A percentile compares a stretch with the other conserved stretches of the same genome.
Evolutionary conservation across 2,113 vertebrate genomes (phyloP).

Genomic region (Boulengeromyrus knoepffleri): DNA sequence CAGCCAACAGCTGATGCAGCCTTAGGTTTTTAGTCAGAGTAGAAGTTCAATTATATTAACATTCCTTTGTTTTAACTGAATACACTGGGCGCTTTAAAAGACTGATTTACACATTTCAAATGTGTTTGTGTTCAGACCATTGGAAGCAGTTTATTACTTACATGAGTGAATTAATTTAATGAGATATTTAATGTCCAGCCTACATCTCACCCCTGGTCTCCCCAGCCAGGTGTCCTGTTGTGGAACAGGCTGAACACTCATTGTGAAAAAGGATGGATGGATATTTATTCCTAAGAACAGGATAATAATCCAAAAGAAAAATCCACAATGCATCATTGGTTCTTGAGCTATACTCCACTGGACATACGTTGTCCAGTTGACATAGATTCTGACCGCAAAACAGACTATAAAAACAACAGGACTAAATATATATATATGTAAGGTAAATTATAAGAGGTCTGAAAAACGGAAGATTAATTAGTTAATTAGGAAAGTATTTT

Average conservation of each 20-base stretch:
- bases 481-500: background rate
- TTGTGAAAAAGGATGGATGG: background rate
- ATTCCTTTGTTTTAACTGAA: background rate
- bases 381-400: background rate
- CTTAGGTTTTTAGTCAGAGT: background rate
- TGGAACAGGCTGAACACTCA: background rate
- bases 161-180: background rate
- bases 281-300: background rate
- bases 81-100: background rate
- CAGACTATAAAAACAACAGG: background rate
- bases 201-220: background rate
- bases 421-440: too few species aligned
- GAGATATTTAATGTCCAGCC: background rate
- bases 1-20: background rate
- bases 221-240: background rate
- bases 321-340: background rate
- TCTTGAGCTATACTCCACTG: background rate
- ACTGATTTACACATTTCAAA: background rate
- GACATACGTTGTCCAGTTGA: background rate
- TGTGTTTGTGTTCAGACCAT: background rate
- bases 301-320: background rate
- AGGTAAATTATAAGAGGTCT: background rate
- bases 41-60: background rate
- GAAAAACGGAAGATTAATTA: background rate
- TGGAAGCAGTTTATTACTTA: background rate